phyloP scores from a whole-genome alignment of 2,888 invertebrate species.

The Escarpia spicata region DNA sequence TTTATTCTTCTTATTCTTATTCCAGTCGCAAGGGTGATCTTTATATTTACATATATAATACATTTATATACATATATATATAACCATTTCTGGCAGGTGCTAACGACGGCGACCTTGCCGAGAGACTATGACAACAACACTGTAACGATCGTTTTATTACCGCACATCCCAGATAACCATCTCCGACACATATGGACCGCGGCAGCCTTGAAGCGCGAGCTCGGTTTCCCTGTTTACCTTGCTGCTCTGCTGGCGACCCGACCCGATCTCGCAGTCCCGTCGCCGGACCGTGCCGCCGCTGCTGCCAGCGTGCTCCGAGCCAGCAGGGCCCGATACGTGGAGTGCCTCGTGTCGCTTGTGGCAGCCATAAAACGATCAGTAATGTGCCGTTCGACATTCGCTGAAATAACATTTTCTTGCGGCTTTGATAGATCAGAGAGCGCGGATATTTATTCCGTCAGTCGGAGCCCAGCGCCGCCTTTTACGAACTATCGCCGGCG shows the following conservation, averaged over 20 bases:
- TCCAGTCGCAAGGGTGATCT: too few relatives aligned
- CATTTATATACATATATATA: too few relatives aligned
- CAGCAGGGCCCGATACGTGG: neutral
- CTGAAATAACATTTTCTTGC: constrained; percentile 1
- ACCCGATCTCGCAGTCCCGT: neutral
- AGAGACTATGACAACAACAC: neutral
- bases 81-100: too few relatives aligned
- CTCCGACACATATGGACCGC: neutral
- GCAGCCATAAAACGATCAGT: constrained; percentile 9
- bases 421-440: constrained; percentile 16
- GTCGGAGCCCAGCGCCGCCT: neutral
- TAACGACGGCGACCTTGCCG: neutral
- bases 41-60: too few relatives aligned
- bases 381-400: neutral
- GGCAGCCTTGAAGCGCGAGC: neutral
- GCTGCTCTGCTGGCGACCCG: neutral
- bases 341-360: neutral
- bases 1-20: too few relatives aligned
- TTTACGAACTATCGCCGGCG: neutral
- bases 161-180: neutral
- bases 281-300: neutral
- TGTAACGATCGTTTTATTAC: neutral
- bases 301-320: neutral
- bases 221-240: neutral
- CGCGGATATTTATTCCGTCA: constrained; percentile 16